Conservation (phyloP, 2,888 invertebrate genomes). For the Digitonthophagus gazella region DNA sequence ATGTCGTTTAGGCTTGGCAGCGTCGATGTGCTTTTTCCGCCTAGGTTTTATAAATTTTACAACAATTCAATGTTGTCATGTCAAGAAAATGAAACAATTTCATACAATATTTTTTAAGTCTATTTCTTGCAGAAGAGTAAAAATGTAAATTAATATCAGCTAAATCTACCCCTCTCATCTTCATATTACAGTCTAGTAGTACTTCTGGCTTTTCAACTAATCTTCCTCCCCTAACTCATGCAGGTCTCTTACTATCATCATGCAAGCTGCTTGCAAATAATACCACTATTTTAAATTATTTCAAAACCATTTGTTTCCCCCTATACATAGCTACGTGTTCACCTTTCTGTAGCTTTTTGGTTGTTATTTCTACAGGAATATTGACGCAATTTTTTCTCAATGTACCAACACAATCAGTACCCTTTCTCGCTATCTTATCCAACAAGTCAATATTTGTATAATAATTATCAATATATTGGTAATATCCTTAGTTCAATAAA, state of each 20-base stretch:
- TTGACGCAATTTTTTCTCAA: background rate
- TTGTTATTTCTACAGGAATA: background rate
- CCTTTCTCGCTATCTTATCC: background rate
- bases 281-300: slow-evolving; percentile 9
- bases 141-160: slow-evolving; percentile 5
- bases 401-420: background rate
- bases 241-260: background rate
- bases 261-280: slow-evolving; percentile 12
- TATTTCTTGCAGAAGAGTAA: slow-evolving; percentile 10
- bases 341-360: slow-evolving; percentile 10
- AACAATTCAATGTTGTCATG: slow-evolving; percentile 9
- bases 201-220: background rate
- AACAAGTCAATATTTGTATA: background rate
- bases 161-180: slow-evolving; percentile 6
- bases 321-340: slow-evolving; percentile 12
- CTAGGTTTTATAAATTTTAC: background rate
- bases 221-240: background rate
- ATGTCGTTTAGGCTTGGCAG: too few species aligned
- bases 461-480: background rate
- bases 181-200: background rate
- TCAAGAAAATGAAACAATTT: slow-evolving; percentile 16
- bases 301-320: slow-evolving; percentile 6
- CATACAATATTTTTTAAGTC: slow-evolving; percentile 7
- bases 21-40: background rate
- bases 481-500: background rate